phyloP scores from a whole-genome alignment of 2,888 invertebrate species.

The Ceriagrion tenellum region DNA sequence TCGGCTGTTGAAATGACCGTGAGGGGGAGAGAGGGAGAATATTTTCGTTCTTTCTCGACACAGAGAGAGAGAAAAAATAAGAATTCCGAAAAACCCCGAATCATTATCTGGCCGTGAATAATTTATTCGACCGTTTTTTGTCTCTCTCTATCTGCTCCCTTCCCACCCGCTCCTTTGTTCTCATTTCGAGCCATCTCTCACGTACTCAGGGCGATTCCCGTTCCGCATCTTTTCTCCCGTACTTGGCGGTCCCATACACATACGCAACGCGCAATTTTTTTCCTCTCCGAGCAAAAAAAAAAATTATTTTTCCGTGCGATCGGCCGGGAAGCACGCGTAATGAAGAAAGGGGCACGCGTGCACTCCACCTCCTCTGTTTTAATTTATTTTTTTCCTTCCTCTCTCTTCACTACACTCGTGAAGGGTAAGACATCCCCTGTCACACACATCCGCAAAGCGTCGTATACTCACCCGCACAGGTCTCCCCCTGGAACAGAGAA shows the following conservation, averaged over 20 bases:
- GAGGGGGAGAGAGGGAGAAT: background rate
- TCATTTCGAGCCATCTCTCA: background rate
- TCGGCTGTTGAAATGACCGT: background rate
- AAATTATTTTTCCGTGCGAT: background rate
- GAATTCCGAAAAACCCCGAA: constrained; percentile 5
- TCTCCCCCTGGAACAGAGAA: background rate
- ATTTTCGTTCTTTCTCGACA: background rate
- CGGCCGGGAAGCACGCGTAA: constrained; percentile 29
- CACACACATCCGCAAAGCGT: background rate
- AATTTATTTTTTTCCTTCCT: constrained; percentile 2
- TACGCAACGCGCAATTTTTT: background rate
- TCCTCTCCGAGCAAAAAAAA: background rate
- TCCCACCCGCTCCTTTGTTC: background rate
- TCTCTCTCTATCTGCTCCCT: background rate
- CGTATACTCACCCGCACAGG: background rate
- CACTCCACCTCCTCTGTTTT: background rate
- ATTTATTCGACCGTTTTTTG: constrained; percentile 36
- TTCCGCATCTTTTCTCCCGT: background rate
- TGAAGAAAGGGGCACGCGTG: constrained; percentile 40
- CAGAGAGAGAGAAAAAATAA: background rate
- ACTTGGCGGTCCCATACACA: constrained; percentile 18
- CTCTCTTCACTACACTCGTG: background rate
- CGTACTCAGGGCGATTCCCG: background rate
- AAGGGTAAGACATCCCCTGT: constrained; percentile 40
- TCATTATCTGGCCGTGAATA: constrained; percentile 53